Conservation (phyloP, 1,140 invertebrate species). For the Pemphigus obesinymphae region DNA sequence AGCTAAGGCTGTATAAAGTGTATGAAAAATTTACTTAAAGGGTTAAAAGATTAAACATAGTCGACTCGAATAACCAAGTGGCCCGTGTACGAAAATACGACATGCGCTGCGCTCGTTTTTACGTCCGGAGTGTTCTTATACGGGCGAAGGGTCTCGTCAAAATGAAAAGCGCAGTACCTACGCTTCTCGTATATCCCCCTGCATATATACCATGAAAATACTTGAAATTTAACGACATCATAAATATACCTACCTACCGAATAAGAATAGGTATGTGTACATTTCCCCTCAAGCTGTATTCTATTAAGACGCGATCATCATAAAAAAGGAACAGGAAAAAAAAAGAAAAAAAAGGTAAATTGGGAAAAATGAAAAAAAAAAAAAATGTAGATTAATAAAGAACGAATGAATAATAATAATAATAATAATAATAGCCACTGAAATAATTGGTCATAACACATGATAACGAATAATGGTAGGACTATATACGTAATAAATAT, state of each 20-base stretch:
- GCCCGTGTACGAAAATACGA: neutral
- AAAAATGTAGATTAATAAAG: neutral
- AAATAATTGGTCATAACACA: neutral
- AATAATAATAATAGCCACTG: neutral
- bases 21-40: conserved; percentile 31
- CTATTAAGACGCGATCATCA: neutral
- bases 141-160: neutral
- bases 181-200: neutral
- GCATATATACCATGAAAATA: neutral
- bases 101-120: neutral
- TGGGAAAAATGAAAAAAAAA: neutral
- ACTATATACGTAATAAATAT: neutral
- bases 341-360: no score
- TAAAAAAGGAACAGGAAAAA: neutral
- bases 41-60: conserved; percentile 1
- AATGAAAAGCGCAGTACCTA: conserved; percentile 13
- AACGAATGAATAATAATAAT: neutral
- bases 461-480: neutral
- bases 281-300: neutral
- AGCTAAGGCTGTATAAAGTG: neutral
- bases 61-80: conserved; percentile 1
- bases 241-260: neutral
- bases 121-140: neutral
- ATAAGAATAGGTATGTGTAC: neutral
- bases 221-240: conserved; percentile 21